phyloP scores from a whole-genome alignment of 2,888 invertebrate genomes.

The Lasiommata megera region DNA sequence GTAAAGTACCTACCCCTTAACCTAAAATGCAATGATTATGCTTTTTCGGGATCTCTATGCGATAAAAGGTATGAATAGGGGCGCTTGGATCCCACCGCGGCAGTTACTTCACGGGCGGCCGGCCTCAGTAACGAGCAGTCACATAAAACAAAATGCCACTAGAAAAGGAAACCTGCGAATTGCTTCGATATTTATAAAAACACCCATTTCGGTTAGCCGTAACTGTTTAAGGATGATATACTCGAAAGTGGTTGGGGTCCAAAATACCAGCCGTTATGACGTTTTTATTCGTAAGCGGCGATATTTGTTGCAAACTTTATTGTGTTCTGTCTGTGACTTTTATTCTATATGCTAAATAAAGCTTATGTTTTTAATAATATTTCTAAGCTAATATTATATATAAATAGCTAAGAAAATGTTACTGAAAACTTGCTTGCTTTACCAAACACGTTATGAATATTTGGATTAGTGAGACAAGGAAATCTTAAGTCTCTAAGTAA shows the following conservation, averaged over 20 bases:
- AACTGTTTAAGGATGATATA: slow-evolving; percentile 20
- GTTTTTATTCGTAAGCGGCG: not conserved
- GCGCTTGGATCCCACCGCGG: slow-evolving; percentile 55
- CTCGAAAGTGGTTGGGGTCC: slow-evolving; percentile 4
- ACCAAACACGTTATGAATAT: too few relatives aligned
- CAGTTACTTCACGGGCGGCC: slow-evolving; percentile 79
- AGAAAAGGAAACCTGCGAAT: slow-evolving; percentile 76
- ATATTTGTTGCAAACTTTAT: not conserved
- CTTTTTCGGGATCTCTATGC: slow-evolving; percentile 24
- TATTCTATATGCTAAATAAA: not conserved
- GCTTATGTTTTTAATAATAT: too few relatives aligned
- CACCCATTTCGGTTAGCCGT: slow-evolving; percentile 32
- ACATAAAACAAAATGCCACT: slow-evolving; percentile 81
- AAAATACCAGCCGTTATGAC: slow-evolving; percentile 10
- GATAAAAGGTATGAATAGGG: slow-evolving; percentile 31
- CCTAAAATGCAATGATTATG: slow-evolving; percentile 20
- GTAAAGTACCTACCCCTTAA: not conserved
- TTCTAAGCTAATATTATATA: too few relatives aligned
- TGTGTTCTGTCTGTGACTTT: not conserved
- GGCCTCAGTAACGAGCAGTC: slow-evolving; percentile 76
- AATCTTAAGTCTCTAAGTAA: too few relatives aligned
- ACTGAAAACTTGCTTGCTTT: too few relatives aligned
- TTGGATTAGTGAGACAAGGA: too few relatives aligned
- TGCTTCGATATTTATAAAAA: slow-evolving; percentile 72
- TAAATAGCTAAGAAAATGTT: too few relatives aligned